Evolutionary conservation across 1,140 invertebrate genomes (phyloP), one percentile per base, ranked within the genome.

Genomic region (Panulirus ornatus): DNA sequence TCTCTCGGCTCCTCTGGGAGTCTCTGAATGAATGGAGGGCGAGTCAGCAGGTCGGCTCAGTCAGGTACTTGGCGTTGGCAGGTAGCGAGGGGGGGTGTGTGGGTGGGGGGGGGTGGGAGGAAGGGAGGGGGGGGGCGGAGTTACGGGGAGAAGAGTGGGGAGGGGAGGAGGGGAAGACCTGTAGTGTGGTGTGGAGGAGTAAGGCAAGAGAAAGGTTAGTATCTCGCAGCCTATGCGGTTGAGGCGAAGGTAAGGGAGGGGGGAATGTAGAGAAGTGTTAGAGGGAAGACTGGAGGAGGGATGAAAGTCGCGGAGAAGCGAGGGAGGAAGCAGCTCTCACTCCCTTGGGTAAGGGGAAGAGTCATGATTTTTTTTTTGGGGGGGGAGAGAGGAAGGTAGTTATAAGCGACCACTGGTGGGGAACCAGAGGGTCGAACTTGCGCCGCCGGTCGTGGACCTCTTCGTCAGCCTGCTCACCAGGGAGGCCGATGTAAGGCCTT

Each of bases 21-120:
- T 27, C 42, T 51, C 27, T 42, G 42, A 79, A 79, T 79, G 76
- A 79, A 79, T 79, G 76, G 76, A 40, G 38, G 70, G 70, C 27
- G 66, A 70, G 27, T 38, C 42, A 42, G 16, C 76, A 79, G 76
- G 76, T 79, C 76, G 36, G 30, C 75, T 44, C 40, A 44, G 36
- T 44, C 75, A 16, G 76, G 44, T 42, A 47, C 76, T 54, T 22
- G 70, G 14, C 6, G 0, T 0, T n/a, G 63, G 63, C 8, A 34
- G 1, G 30, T 16, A 22, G 63, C 9, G 30, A 22, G n/a, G n/a
- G 63, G 9, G n/a, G 63, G 63, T 8, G 63, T 8, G 63, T n/a
- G n/a, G 27, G 51, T 9, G 22, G 70, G 70, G 70, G 70, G 14
- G 0, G 0, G 0, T n/a, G 63, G 63, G 11, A 34, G 1, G 30